Evolutionary conservation across 1,140 invertebrate genomes (phyloP).

Genomic region (Cardiocondyla obscurior): DNA sequence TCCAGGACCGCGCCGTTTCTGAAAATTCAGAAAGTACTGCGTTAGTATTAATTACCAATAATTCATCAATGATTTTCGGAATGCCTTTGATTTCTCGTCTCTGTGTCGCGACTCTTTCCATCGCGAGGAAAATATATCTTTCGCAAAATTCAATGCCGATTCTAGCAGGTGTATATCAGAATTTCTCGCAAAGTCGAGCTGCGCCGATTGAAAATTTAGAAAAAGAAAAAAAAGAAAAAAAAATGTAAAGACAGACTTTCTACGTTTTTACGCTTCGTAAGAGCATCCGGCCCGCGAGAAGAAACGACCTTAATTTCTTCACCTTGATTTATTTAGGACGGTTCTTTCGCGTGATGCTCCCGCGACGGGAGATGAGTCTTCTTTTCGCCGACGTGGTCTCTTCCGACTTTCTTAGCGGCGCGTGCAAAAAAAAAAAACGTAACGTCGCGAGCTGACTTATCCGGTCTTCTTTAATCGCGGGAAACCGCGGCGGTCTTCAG

Average conservation of each 20-base stretch:
- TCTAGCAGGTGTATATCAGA: neutral
- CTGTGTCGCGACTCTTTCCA: neutral
- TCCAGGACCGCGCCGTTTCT: conserved; percentile 64
- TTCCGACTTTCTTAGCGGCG: neutral
- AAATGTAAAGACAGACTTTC: conserved; percentile 52
- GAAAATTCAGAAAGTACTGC: conserved; percentile 29
- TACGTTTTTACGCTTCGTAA: conserved; percentile 34
- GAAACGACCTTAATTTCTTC: conserved; percentile 9
- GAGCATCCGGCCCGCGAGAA: neutral
- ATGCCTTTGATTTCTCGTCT: neutral
- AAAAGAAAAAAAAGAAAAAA: too few species aligned
- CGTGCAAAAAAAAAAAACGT: neutral
- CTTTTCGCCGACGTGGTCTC: neutral
- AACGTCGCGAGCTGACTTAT: neutral
- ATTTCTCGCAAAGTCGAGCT: neutral
- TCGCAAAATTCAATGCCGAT: neutral
- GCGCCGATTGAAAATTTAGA: neutral
- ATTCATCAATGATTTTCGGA: neutral
- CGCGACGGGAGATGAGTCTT: neutral
- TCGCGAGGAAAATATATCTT: neutral
- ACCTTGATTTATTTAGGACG: neutral
- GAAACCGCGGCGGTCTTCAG: neutral
- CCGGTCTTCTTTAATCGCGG: conserved; percentile 3
- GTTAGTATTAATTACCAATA: too few species aligned
- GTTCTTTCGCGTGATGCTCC: neutral